Evolutionary conservation across 2,888 invertebrate species (phyloP).

Genomic region (Tridacna gigas): DNA sequence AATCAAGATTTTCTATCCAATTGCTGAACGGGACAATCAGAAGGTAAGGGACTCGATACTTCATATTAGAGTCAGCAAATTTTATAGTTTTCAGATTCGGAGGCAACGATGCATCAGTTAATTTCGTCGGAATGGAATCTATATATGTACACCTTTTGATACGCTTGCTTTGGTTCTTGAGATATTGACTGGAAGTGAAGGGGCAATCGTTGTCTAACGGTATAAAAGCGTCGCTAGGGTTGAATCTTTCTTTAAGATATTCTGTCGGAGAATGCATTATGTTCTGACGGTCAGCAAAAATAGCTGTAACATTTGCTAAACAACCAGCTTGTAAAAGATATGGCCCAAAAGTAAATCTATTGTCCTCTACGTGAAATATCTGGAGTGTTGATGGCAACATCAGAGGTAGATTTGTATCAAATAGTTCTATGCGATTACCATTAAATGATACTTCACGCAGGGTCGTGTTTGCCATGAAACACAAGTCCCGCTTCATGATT

Average conservation of each 20-base stretch:
- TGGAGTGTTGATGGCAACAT: conserved; percentile 34
- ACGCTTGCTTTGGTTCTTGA: conserved; percentile 16
- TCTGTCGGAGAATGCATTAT: not conserved
- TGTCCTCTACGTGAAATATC: conserved; percentile 36
- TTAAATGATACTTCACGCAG: conserved; percentile 35
- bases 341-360: conserved; percentile 46
- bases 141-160: conserved; percentile 15
- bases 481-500: conserved; percentile 37
- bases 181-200: conserved; percentile 15
- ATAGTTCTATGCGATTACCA: conserved; percentile 31
- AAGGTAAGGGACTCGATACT: conserved; percentile 10
- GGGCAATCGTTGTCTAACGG: conserved; percentile 18
- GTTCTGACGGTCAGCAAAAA: conserved; percentile 21
- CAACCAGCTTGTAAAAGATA: conserved; percentile 44
- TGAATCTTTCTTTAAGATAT: conserved; percentile 15
- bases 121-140: not conserved
- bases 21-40: conserved; percentile 4
- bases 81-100: conserved; percentile 1
- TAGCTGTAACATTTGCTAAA: not conserved
- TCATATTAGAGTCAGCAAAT: conserved; percentile 16
- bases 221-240: not conserved
- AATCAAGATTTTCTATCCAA: conserved; percentile 19
- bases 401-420: conserved; percentile 33
- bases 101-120: not conserved
- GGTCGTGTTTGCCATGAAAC: conserved; percentile 49